Evolutionary conservation across 2,888 invertebrate genomes (phyloP), one percentile per base, ranked within the genome.

Genomic region (Limnephilus auricula): DNA sequence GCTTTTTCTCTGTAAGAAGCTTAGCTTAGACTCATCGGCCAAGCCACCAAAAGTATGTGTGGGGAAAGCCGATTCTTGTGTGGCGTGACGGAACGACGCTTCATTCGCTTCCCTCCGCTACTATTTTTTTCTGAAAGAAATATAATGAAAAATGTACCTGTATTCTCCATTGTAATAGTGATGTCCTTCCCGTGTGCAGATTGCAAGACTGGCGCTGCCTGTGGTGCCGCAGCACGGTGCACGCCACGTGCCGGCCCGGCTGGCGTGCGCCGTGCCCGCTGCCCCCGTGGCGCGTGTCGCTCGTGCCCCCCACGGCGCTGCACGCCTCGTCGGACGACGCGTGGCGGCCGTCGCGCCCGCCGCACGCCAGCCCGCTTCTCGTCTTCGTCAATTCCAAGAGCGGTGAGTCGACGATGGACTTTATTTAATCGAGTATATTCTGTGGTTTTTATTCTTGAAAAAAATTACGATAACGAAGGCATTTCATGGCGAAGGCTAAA

Each of bases 381-480:
- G 99, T 99, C 93, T 99, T 99, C 95, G 99, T 99, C 94, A 99
- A 99, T 96, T 99, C 99, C 93, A 98, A 99, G 96, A 99, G 99
- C 93, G 97, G 97, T 97, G 92, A 93, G 93, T 15, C 40, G 31
- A 18, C 18, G 25, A 10, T 86, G 10, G 82, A 15, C 15, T 13
- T 18, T 40, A 40, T 40, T 0, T 12, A 10, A 40, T 12, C 40
- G 12, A 9, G 37, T 37, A n/a, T 37, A 40, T 12, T 40, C 50
- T 50, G 9, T 4, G 2, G 50, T 50, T 50, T 50, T 50, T 50
- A 15, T 50, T 15, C 18, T 50, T 0, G 12, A 40, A 37, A 37
- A 40, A 40, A 40, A 40, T 12, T n/a, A n/a, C 40, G 40, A 40
- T 40, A 40, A 40, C 12, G 12, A 40, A 40, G 40, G 37, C 37